Evolutionary conservation across 1,140 invertebrate genomes (phyloP).

Genomic region (Diorhabda elongata): DNA sequence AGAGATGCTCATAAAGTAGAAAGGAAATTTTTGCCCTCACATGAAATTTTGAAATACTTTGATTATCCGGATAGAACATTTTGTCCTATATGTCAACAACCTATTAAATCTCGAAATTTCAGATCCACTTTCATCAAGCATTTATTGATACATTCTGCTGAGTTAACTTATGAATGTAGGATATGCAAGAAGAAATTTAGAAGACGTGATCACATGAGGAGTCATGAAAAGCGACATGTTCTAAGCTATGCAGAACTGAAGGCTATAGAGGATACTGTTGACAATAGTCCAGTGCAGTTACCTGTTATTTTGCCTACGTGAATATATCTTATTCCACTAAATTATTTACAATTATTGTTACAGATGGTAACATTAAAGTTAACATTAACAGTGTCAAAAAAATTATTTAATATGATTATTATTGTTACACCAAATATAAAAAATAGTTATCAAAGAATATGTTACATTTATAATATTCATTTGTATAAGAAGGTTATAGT

Average conservation of each 20-base stretch:
- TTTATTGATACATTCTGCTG: conserved; percentile 26
- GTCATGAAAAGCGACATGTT: conserved; percentile 31
- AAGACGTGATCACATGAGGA: conserved; percentile 32
- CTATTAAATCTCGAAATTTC: conserved; percentile 18
- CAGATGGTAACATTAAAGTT: no score
- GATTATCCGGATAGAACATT: conserved; percentile 19
- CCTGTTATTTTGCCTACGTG: neutral
- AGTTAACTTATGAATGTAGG: conserved; percentile 25
- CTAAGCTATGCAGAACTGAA: conserved; percentile 5
- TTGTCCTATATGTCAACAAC: conserved; percentile 34
- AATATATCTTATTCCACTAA: no score
- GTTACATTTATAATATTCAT: no score
- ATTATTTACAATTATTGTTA: no score
- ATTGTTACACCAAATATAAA: no score
- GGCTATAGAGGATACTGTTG: neutral
- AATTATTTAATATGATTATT: no score
- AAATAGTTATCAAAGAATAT: no score
- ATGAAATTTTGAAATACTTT: conserved; percentile 30
- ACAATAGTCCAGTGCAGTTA: conserved; percentile 5
- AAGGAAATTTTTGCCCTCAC: conserved; percentile 22
- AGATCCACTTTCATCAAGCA: conserved; percentile 32
- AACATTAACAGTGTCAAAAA: no score
- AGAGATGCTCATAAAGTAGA: conserved; percentile 24
- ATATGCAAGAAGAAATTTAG: conserved; percentile 33
- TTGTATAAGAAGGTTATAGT: no score